These are phyloP conservation scores for Ailuropoda melanoleuca DNA, from an alignment of 2,113 vertebrate genomes.

Conservation along the genomic window DNA sequence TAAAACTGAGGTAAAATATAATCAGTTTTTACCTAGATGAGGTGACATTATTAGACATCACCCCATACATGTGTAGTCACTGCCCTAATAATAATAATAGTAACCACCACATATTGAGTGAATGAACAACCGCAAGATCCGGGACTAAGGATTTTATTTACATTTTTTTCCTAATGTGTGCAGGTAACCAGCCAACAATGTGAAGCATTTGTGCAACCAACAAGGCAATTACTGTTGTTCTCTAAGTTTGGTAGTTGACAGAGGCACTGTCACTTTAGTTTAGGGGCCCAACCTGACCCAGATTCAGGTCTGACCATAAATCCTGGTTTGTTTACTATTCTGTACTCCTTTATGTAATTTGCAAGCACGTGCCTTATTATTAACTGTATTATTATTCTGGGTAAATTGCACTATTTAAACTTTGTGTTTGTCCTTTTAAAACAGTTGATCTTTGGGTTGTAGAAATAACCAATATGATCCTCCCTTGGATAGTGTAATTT, in stretches of 20 bases:
- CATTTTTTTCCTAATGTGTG: neutral
- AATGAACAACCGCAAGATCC: neutral
- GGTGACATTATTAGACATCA: neutral
- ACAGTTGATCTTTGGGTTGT: neutral
- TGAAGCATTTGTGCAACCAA: neutral
- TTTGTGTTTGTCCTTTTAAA: constrained; percentile 10
- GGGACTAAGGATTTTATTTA: neutral
- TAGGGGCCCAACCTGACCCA: neutral
- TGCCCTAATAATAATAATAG: neutral
- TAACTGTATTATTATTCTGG: neutral
- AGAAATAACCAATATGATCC: neutral
- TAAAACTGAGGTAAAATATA: neutral
- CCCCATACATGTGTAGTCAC: neutral
- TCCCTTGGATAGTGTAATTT: neutral
- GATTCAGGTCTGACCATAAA: neutral
- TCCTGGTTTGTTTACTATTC: neutral
- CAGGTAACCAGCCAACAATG: neutral
- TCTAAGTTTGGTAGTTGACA: neutral
- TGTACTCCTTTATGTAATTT: neutral
- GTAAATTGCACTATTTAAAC: neutral
- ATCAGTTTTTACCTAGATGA: neutral
- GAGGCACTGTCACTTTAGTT: neutral
- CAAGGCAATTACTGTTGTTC: neutral
- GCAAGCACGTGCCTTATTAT: neutral
- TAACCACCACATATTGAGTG: neutral